Evolutionary conservation across 2,113 vertebrate species (phyloP).

Genomic region (Aegithalos caudatus): DNA sequence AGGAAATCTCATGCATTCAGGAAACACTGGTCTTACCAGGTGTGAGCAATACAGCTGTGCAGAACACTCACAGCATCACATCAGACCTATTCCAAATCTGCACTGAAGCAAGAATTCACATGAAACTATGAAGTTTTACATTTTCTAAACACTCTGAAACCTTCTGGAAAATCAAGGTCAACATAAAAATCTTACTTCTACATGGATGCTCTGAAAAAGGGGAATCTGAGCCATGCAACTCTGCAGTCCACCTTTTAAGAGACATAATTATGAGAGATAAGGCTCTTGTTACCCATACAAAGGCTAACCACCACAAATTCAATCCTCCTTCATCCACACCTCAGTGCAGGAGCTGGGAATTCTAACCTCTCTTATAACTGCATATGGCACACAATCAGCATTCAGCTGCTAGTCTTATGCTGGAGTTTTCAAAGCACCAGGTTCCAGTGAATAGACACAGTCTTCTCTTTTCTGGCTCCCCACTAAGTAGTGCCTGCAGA

Average conservation of each 20-base stretch:
- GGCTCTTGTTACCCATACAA: neutral
- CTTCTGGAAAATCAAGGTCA: neutral
- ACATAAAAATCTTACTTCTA: neutral
- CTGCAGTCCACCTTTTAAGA: neutral
- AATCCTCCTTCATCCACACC: neutral
- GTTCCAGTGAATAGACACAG: neutral
- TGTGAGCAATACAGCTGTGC: neutral
- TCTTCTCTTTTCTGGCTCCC: conserved; percentile 20
- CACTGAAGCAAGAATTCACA: neutral
- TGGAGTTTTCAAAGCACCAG: neutral
- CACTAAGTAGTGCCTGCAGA: conserved; percentile 7
- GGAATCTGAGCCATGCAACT: neutral
- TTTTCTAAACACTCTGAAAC: neutral
- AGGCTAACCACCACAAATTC: neutral
- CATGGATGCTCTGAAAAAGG: neutral
- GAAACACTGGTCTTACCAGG: conserved; percentile 7
- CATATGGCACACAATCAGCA: neutral
- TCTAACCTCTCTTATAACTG: neutral
- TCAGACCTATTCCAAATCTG: neutral
- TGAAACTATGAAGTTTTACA: neutral
- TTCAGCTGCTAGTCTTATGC: neutral
- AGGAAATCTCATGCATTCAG: neutral
- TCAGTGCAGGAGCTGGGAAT: neutral
- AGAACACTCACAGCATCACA: neutral
- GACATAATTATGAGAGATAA: neutral